These are phyloP conservation scores for Lysandra bellargus DNA, from an alignment of 2,888 invertebrate genomes.

Conservation along the genomic window DNA sequence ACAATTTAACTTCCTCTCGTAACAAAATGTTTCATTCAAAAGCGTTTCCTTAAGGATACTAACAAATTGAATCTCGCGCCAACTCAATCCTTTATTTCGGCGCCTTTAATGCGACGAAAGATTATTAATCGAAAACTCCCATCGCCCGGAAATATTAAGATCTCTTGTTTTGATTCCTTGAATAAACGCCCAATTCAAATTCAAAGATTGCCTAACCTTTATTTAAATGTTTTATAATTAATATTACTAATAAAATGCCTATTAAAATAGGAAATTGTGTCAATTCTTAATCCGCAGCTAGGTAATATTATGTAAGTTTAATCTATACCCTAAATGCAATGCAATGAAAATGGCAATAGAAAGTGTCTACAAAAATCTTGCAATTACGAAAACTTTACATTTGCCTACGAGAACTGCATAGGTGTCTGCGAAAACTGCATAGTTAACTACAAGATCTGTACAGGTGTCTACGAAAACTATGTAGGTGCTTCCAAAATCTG, in stretches of 20 bases:
- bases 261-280: background rate
- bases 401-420: no score
- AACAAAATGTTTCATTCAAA: conserved; percentile 73
- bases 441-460: no score
- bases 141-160: conserved; percentile 51
- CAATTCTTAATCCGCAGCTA: background rate
- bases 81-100: conserved; percentile 74
- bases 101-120: conserved; percentile 64
- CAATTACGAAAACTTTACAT: no score
- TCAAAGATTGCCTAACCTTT: background rate
- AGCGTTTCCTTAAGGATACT: conserved; percentile 70
- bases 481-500: no score
- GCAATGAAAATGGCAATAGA: background rate
- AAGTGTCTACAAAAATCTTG: background rate
- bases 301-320: background rate
- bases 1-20: conserved; percentile 69
- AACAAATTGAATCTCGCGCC: conserved; percentile 75
- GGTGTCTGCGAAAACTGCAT: no score
- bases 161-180: conserved; percentile 36
- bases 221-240: conserved; percentile 3
- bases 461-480: no score
- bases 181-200: conserved; percentile 17
- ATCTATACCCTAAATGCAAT: background rate
- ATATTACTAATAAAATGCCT: background rate
- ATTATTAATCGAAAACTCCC: conserved; percentile 73